Base-by-base conservation (phyloP, 2,797 vertebrate genomes). In the Schizopygopsis malacanthus region DNA sequence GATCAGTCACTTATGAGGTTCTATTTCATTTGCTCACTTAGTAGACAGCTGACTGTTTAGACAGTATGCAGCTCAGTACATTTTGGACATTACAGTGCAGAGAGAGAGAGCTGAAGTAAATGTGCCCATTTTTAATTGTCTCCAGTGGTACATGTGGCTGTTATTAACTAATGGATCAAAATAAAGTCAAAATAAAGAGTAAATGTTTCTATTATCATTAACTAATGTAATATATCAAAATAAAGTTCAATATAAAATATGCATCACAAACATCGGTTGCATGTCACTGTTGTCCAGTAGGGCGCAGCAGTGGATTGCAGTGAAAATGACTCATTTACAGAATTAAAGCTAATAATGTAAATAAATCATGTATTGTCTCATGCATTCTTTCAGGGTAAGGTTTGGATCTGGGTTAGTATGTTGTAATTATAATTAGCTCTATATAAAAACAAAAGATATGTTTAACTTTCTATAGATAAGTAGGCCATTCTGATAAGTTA, bases 381-480 rank as follows among this genome's bases (percentile, higher is more conserved):
- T 61, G 54, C 13, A 59, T 59, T 59, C 0, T 43, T 41, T 25
- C n/a, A 18, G 22, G 7, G 22, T 25, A 25, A 13, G 22, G 0
- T 43, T 78, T 61, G 22, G 13, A 61, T 43, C 56, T 61, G 54
- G n/a, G 22, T 79, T 11, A 61, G 15, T 43, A 39, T 43, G 76
- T 43, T 61, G 39, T 22, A 33, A n/a, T 76, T 12, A 75, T 15
- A n/a, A 77, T 56, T 25, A 6, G 9, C 73, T 39, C 10, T 37
- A 18, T 25, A 43, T 78, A 43, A 61, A 61, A 79, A 79, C 76
- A 25, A 59, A 13, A 43, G 12, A 61, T 59, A 41, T 59, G 37
- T 78, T 37, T 41, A 33, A 33, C 28, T 33, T 33, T 33, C 75
- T n/a, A 9, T 52, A 78, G 54, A 78, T 61, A 78, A 78, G 76